Base-by-base conservation (phyloP, 2,797 vertebrate genomes). In the Sternarchorhynchus goeldii region DNA sequence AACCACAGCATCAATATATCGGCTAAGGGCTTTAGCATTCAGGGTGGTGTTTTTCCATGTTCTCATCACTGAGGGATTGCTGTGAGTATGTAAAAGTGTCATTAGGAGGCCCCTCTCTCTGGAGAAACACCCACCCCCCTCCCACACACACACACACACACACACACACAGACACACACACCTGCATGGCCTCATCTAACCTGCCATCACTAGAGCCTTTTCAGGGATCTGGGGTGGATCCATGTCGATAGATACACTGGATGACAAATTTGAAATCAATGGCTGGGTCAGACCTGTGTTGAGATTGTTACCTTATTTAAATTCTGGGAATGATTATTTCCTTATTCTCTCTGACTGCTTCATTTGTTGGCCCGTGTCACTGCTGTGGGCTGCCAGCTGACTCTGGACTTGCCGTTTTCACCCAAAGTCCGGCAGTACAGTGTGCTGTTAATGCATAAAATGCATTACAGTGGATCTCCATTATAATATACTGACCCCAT, bases 211-310 rank as follows among this genome's bases (percentile, higher is more conserved):
- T 55, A 82, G 84, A 81, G 81, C 76, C 76, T 73, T 83, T 79
- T 82, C 83, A 20, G 32, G 77, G 78, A 67, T 73, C 79, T 82
- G 79, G 77, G 82, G 77, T 83, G 83, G 75, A 83, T 76, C 78
- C 74, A 39, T 86, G 88, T 88, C 87, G 73, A 88, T 89, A 87
- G 84, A 86, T 83, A 83, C 79, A 86, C 81, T 80, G 76, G 82
- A 88, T 87, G 87, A 89, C 84, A 87, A 89, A 88, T 89, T 89
- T 75, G 79, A 83, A 87, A 90, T 87, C 87, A 89, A 89, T 90
- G 79, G 31, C 31, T 29, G 67, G 87, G 84, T 88, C 87, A 79
- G 75, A 73, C 64, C 65, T 39, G 41, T 81, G 82, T 83, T 82
- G 76, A 79, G 83, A 84, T 82, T 78, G 75, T 81, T 85, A 58